Base-by-base conservation (phyloP, 1,140 invertebrate species). In the Polyergus mexicanus region DNA sequence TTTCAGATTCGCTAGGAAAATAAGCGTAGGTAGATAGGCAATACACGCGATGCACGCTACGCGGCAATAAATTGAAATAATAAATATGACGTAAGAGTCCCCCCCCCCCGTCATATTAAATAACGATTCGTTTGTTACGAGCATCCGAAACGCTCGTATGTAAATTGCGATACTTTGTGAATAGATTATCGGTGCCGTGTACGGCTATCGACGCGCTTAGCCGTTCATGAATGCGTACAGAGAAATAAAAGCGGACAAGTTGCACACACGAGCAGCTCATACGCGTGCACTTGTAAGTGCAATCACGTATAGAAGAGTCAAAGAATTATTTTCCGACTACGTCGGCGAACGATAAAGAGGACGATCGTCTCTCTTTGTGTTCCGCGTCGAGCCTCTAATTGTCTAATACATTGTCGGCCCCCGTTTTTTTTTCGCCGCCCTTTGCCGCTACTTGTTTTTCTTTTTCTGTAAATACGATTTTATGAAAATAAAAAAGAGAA, bases 31-130 rank as follows among this genome's bases (percentile, higher is more conserved):
- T 51, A 51, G 47, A 19, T 51, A 4, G 4, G 68, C 51, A 32
- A 10, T 13, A 35, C 65, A 13, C 78, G 78, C 78, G 78, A 72
- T 71, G 35, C 77, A 71, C 66, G 77, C 66, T 38, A 81, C 8
- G 47, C 10, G 19, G 77, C 66, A 16, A 81, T 60, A 81, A 41
- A 81, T 72, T 72, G 78, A 72, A 72, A 72, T 60, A 72, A 81
- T 72, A 81, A 81, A 60, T 81, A 81, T 81, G 78, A 81, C 78
- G 66, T 60, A 81, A 72, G 78, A 51, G 4, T 19, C 25, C 25
- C 25, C 25, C 25, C 25, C 25, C 25, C 47, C 47, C 47, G 76
- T n/a, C 32, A 25, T 44, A 60, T 81, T 72, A 72, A 81, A 81
- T 72, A 81, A 81, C 28, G 54, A 71, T 58, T 13, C 13, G 35